A percentile compares a stretch with the other conserved stretches of the same genome.
Conservation (phyloP, 1,140 invertebrate genomes). For the Cydia fagiglandana region DNA sequence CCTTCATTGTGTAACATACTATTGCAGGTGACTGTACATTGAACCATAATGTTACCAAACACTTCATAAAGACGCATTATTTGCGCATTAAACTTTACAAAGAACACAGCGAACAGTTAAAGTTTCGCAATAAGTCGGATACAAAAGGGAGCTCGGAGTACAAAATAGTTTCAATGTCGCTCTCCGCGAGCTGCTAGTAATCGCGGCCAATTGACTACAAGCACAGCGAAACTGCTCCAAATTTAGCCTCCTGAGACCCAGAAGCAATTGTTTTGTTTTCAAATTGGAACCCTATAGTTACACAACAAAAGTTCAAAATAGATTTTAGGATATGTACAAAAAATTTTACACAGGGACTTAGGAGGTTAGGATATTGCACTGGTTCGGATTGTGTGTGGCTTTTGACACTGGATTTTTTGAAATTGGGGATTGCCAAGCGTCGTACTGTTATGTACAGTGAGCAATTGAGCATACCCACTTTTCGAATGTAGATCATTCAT, state of each 20-base stretch:
- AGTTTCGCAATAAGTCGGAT: constrained; percentile 46
- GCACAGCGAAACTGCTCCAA: not conserved
- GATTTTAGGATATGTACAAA: no score
- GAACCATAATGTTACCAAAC: constrained; percentile 7
- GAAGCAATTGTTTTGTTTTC: no score
- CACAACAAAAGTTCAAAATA: no score
- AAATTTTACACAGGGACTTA: no score
- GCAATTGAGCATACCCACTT: no score
- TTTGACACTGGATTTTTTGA: not conserved
- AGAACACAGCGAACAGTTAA: constrained; percentile 6
- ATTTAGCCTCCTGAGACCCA: no score
- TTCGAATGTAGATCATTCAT: no score
- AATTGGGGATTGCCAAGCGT: not conserved
- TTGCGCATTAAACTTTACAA: constrained; percentile 15
- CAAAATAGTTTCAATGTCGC: constrained; percentile 43
- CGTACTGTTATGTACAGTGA: no score
- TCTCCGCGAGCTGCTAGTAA: constrained; percentile 48
- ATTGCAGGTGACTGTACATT: no score
- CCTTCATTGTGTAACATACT: no score
- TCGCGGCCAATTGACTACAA: constrained; percentile 41
- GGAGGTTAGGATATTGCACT: not conserved
- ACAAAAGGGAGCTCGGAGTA: constrained; percentile 36
- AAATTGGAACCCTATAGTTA: no score
- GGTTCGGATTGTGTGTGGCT: not conserved
- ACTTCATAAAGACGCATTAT: not conserved